Conservation (phyloP, 2,113 vertebrate species). For the Antechinus flavipes region DNA sequence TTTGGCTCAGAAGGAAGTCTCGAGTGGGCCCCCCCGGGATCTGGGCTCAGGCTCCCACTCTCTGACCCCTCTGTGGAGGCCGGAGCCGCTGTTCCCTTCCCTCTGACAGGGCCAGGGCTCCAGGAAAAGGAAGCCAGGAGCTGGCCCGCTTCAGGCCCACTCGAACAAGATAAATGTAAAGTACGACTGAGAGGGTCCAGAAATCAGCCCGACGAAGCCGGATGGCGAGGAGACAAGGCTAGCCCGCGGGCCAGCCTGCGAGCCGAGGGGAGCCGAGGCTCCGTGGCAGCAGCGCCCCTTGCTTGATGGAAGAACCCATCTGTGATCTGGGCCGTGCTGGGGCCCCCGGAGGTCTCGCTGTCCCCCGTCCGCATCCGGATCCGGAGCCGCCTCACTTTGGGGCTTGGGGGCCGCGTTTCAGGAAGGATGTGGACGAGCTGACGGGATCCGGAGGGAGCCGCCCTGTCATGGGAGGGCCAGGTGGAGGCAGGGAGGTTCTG, state of each 20-base stretch:
- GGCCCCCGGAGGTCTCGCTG: not conserved
- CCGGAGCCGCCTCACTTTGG: not conserved
- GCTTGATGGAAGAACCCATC: not conserved
- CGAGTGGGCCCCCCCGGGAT: no score
- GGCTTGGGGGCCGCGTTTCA: not conserved
- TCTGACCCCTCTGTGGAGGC: no score
- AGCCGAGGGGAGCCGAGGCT: not conserved
- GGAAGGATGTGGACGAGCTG: not conserved
- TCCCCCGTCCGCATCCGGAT: not conserved
- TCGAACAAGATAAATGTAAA: not conserved
- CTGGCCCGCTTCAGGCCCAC: not conserved
- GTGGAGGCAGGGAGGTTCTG: not conserved
- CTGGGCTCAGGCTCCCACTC: no score
- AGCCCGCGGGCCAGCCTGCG: not conserved
- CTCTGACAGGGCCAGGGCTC: not conserved
- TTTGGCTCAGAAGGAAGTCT: no score
- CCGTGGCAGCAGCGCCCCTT: not conserved
- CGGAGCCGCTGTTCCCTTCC: not conserved
- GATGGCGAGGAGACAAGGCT: not conserved
- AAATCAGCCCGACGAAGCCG: not conserved
- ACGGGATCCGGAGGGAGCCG: not conserved
- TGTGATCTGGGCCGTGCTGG: not conserved
- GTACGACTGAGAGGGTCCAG: not conserved
- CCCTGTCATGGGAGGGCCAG: not conserved
- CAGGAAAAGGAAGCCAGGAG: not conserved